Percentiles rank a stretch among this genome's conserved stretches.
Evolutionary conservation across 2,113 vertebrate genomes (phyloP).

Genomic region (Phalacrocorax pelagicus): DNA sequence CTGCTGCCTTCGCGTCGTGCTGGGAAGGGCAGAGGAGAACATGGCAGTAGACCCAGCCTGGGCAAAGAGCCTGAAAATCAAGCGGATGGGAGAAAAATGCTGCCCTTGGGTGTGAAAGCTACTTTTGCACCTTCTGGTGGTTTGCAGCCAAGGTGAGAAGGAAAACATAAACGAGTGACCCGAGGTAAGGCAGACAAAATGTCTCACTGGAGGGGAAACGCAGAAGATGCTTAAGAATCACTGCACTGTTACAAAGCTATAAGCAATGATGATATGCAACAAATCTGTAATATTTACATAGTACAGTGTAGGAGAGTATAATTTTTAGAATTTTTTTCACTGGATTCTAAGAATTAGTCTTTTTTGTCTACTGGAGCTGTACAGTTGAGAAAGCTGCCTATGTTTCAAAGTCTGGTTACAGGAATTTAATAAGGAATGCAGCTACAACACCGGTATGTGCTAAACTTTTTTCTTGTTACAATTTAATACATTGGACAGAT

Average conservation of each 20-base stretch:
- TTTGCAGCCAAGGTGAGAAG: conserved; percentile 25
- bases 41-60: not conserved
- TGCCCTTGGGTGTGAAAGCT: not conserved
- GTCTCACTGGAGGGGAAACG: not conserved
- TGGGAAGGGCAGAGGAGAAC: not conserved
- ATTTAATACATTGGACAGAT: not conserved
- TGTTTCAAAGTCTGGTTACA: not conserved
- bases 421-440: not conserved
- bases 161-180: not conserved
- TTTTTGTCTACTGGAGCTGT: not conserved
- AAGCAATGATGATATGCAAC: not conserved
- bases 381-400: not conserved
- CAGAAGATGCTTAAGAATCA: not conserved
- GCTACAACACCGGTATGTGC: not conserved
- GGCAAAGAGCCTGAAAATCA: conserved; percentile 10
- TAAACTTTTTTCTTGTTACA: not conserved
- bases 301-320: not conserved
- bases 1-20: not conserved
- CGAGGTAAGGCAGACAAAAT: not conserved
- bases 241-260: not conserved
- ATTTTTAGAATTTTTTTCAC: not conserved
- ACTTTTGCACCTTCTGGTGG: not conserved
- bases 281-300: not conserved
- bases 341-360: not conserved
- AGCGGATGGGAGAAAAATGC: not conserved